phyloP scores from a whole-genome alignment of 2,113 vertebrate genomes.

The Ursus arctos region DNA sequence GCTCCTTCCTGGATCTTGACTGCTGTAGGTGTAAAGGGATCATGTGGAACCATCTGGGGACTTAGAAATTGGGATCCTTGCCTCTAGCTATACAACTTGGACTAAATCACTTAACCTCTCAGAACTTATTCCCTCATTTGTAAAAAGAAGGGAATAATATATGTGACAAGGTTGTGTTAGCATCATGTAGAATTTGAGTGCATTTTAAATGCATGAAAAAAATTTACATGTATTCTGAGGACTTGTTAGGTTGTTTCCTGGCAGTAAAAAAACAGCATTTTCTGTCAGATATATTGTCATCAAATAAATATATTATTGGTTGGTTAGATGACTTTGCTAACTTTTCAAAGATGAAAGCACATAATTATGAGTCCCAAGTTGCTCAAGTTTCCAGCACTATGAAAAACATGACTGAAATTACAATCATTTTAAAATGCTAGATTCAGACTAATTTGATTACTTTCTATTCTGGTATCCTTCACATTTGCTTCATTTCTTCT shows the following conservation, averaged over 20 bases:
- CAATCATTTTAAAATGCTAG: conserved; percentile 5
- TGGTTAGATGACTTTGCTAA: conserved; percentile 24
- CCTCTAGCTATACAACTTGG: not conserved
- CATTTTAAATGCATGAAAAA: not conserved
- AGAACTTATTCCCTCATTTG: not conserved
- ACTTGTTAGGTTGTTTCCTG: not conserved
- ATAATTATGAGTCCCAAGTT: not conserved
- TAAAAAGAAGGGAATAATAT: not conserved
- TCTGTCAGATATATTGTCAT: not conserved
- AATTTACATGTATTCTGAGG: not conserved
- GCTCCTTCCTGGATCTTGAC: not conserved
- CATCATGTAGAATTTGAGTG: not conserved
- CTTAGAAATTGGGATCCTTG: not conserved
- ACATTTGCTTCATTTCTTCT: conserved; percentile 28
- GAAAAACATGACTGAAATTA: not conserved
- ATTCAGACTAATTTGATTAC: not conserved
- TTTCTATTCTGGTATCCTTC: not conserved
- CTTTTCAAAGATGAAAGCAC: conserved; percentile 40
- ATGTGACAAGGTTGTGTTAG: not conserved
- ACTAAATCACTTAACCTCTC: not conserved
- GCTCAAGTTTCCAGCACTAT: not conserved
- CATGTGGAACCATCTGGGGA: not conserved
- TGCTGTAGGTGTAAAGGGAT: not conserved
- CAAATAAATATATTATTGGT: not conserved
- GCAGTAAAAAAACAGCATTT: not conserved